phyloP scores from a whole-genome alignment of 2,797 vertebrate genomes.

The Brachyrhaphis roseni region DNA sequence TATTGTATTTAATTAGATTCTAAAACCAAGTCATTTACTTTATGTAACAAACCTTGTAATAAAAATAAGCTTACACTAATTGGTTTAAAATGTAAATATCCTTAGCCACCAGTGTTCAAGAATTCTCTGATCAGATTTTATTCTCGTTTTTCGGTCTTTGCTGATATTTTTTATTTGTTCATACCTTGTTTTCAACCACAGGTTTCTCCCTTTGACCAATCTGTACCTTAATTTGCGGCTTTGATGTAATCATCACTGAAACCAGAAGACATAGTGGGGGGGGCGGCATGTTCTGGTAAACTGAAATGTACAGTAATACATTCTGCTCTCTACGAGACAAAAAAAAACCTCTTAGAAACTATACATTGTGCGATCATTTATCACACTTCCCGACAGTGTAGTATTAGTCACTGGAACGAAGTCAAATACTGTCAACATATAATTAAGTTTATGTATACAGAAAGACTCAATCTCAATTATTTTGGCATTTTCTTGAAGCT shows the following conservation, averaged over 20 bases:
- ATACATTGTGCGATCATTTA: constrained; percentile 26
- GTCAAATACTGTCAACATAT: constrained; percentile 27
- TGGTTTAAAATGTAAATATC: not conserved
- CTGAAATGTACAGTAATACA: constrained; percentile 17
- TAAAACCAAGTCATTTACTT: not conserved
- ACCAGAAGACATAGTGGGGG: constrained; percentile 18
- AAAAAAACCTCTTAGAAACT: constrained; percentile 34
- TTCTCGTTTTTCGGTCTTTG: not conserved
- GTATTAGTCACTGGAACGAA: constrained; percentile 54
- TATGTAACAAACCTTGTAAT: not conserved
- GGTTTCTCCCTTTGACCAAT: constrained; percentile 25
- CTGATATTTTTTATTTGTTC: constrained; percentile 14
- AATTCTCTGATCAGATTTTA: not conserved
- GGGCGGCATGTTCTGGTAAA: constrained; percentile 61
- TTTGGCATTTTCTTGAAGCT: constrained; percentile 8
- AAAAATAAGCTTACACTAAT: not conserved
- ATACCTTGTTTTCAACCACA: constrained; percentile 22
- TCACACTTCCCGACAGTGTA: constrained; percentile 52
- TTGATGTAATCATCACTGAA: constrained; percentile 30
- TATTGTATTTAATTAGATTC: not conserved
- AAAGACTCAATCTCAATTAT: not conserved
- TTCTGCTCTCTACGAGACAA: constrained; percentile 20
- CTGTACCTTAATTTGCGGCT: constrained; percentile 14
- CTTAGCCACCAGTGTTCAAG: not conserved
- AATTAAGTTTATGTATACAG: not conserved